Evolutionary conservation across 2,113 vertebrate species (phyloP).

Genomic region (Actenoides lindsayi): DNA sequence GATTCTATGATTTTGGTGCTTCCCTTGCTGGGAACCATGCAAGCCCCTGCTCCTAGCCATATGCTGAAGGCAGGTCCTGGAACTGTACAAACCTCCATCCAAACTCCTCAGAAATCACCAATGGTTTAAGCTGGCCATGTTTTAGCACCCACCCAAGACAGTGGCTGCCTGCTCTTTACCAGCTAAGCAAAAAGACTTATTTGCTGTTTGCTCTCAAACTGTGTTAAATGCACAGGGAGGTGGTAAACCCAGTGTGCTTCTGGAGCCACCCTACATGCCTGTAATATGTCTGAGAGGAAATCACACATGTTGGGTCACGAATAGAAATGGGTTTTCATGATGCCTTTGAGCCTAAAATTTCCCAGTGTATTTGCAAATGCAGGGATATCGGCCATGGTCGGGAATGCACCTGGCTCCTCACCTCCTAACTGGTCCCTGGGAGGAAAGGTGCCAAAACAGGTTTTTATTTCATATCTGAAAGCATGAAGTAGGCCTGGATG

Average conservation of each 20-base stretch:
- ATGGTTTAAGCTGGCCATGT: not conserved
- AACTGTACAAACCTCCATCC: not conserved
- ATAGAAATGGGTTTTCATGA: not conserved
- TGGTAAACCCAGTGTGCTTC: not conserved
- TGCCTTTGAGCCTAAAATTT: not conserved
- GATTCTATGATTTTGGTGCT: not conserved
- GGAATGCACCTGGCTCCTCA: not conserved
- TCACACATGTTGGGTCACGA: accelerated
- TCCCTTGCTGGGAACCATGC: accelerated
- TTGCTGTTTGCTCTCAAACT: not conserved
- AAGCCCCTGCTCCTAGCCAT: not conserved
- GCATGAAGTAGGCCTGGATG: not conserved
- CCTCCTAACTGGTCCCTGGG: not conserved
- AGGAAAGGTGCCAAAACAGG: not conserved
- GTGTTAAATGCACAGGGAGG: not conserved
- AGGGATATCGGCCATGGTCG: accelerated
- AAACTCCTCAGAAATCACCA: not conserved
- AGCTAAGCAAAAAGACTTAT: not conserved
- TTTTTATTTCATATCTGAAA: not conserved
- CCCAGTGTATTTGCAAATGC: not conserved
- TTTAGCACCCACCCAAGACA: not conserved
- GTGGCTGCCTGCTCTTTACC: not conserved
- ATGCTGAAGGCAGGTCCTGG: accelerated
- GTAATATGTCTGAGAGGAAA: accelerated
- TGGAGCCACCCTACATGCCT: accelerated